Percentiles rank a stretch among this genome's conserved stretches.
phyloP scores from a whole-genome alignment of 92 coral and sea anemone genomes.

The Porites divaricata region DNA sequence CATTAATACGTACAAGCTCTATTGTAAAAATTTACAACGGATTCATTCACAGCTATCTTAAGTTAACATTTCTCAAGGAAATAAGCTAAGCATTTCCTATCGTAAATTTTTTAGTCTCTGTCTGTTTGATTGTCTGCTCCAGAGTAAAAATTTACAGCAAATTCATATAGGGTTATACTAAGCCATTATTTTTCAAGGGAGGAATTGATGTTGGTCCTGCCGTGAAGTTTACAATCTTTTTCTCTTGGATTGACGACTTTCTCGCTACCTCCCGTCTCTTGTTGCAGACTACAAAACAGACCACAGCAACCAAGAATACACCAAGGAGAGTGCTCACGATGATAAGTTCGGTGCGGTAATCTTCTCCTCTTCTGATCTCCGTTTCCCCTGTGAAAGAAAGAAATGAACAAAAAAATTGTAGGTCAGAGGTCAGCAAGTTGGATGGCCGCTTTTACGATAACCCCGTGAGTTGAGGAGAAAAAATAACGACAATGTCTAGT shows the following conservation, averaged over 20 bases:
- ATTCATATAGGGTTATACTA: no score
- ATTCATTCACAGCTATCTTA: neutral
- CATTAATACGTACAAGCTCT: neutral
- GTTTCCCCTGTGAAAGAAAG: neutral
- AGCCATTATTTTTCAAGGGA: no score
- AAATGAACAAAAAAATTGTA: no score
- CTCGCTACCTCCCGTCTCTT: neutral
- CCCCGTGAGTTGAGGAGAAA: no score
- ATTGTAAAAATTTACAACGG: neutral
- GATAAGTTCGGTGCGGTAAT: neutral
- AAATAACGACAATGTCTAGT: no score
- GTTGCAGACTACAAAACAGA: neutral
- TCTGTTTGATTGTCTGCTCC: neutral
- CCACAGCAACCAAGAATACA: neutral
- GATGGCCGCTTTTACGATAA: neutral
- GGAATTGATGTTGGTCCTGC: neutral
- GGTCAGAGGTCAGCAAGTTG: neutral
- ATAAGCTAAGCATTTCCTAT: neutral
- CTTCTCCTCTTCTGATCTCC: neutral
- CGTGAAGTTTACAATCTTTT: neutral
- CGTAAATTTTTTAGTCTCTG: neutral
- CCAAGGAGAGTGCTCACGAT: conserved; percentile 14
- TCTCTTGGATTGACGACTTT: neutral
- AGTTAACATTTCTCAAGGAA: no score
- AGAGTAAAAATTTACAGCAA: no score